Evolutionary conservation across 2,888 invertebrate genomes (phyloP).

Genomic region (Macropis europaea): DNA sequence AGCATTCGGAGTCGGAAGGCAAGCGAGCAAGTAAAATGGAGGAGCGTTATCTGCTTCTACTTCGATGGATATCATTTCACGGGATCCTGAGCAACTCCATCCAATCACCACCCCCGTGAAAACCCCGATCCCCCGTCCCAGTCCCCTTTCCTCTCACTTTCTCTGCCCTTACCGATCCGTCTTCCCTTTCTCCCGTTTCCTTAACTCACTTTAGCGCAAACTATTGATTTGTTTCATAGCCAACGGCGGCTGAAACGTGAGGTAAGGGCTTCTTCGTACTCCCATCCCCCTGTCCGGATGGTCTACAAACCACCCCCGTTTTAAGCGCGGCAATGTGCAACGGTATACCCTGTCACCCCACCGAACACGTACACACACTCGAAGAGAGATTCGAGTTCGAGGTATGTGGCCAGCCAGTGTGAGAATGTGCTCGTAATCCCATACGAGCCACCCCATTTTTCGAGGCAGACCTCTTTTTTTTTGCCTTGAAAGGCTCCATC

Average conservation of each 20-base stretch:
- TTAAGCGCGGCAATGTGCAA: conserved; percentile 54
- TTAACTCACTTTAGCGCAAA: conserved; percentile 61
- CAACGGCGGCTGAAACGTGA: conserved; percentile 68
- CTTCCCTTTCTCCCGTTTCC: conserved; percentile 41
- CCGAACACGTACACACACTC: conserved; percentile 3
- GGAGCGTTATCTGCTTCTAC: conserved; percentile 70
- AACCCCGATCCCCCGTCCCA: conserved; percentile 30
- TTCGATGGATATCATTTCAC: conserved; percentile 71
- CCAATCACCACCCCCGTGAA: conserved; percentile 61
- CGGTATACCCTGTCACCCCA: conserved; percentile 43
- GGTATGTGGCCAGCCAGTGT: conserved; percentile 16
- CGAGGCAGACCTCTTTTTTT: conserved; percentile 42
- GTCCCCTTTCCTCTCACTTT: background rate
- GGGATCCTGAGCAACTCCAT: conserved; percentile 65
- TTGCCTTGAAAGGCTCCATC: conserved; percentile 28
- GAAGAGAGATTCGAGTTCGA: background rate
- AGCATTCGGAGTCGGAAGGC: conserved; percentile 53
- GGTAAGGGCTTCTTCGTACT: conserved; percentile 72
- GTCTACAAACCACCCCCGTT: conserved; percentile 59
- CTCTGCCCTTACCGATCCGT: background rate
- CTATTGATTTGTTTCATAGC: conserved; percentile 76
- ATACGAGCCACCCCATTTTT: conserved; percentile 38
- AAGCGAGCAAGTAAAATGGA: conserved; percentile 59
- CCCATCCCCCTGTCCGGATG: conserved; percentile 43
- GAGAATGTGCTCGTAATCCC: conserved; percentile 44